phyloP scores from a whole-genome alignment of 2,888 invertebrate species.

The Sesia apiformis region DNA sequence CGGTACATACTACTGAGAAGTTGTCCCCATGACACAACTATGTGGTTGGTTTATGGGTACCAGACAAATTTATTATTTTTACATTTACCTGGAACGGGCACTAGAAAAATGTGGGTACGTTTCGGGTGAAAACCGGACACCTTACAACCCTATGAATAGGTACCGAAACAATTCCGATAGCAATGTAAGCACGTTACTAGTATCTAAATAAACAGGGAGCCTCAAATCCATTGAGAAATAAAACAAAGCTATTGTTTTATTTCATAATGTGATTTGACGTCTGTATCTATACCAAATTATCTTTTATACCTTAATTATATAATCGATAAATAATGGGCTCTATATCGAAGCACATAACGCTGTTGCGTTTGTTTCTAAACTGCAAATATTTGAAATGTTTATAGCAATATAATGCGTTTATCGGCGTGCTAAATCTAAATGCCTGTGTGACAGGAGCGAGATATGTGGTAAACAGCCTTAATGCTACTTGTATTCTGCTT shows the following conservation, averaged over 20 bases:
- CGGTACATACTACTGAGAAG: too few relatives aligned
- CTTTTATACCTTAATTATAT: neutral
- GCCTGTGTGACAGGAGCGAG: neutral
- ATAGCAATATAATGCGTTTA: neutral
- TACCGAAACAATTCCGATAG: too few relatives aligned
- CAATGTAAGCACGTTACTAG: too few relatives aligned
- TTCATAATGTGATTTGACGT: neutral
- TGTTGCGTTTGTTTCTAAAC: neutral
- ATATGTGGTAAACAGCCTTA: neutral
- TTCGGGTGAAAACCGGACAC: too few relatives aligned
- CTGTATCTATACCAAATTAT: neutral
- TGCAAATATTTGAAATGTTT: neutral
- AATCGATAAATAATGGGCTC: neutral
- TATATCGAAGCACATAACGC: neutral
- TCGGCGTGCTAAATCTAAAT: neutral
- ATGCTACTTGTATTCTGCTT: neutral
- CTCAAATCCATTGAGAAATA: neutral
- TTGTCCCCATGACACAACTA: too few relatives aligned
- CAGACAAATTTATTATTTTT: too few relatives aligned
- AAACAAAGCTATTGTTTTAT: neutral
- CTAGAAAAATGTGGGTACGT: too few relatives aligned
- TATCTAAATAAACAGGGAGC: neutral
- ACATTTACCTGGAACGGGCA: too few relatives aligned
- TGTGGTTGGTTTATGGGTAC: too few relatives aligned
- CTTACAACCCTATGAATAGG: too few relatives aligned